Conservation (phyloP, 1,140 invertebrate species). For the Drosophila pandora region DNA sequence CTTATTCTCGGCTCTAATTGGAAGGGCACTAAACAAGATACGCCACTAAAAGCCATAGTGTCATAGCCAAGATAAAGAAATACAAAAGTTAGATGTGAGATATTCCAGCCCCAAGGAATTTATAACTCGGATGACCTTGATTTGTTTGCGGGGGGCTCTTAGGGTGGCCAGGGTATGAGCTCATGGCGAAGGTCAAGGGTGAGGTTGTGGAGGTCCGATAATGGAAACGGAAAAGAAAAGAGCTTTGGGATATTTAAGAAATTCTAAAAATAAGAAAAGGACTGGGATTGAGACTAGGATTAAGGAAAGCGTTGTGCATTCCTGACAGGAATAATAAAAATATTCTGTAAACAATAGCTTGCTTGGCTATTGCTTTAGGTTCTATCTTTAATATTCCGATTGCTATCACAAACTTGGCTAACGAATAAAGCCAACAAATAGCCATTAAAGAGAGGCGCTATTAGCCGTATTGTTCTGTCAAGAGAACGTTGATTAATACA, state of each 20-base stretch:
- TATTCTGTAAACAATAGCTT: conserved; percentile 1
- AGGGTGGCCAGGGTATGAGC: conserved; percentile 1
- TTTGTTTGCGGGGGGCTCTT: background rate
- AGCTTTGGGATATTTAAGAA: background rate
- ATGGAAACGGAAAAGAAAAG: background rate
- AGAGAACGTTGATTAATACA: conserved; percentile 36
- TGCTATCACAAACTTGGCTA: conserved; percentile 13
- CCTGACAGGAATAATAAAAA: conserved; percentile 7
- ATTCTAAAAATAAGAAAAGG: conserved; percentile 2
- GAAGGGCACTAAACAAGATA: conserved; percentile 22
- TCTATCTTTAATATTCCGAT: no score
- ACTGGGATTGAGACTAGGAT: background rate
- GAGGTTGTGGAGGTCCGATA: conserved; percentile 5
- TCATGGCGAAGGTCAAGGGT: conserved; percentile 15
- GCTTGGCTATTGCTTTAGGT: no score
- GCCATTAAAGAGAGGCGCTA: conserved; percentile 3
- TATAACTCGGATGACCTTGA: conserved; percentile 29
- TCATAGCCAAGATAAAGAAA: conserved; percentile 7
- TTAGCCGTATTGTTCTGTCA: conserved; percentile 1
- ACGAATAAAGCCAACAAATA: conserved; percentile 8
- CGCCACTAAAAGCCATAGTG: conserved; percentile 28
- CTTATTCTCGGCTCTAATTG: conserved; percentile 36
- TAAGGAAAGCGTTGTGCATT: background rate
- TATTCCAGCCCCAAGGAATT: conserved; percentile 20
- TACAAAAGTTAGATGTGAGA: background rate